Evolutionary conservation across 2,797 vertebrate species (phyloP), one percentile per base, ranked within the genome.

Genomic region (Sebastes flavidus): DNA sequence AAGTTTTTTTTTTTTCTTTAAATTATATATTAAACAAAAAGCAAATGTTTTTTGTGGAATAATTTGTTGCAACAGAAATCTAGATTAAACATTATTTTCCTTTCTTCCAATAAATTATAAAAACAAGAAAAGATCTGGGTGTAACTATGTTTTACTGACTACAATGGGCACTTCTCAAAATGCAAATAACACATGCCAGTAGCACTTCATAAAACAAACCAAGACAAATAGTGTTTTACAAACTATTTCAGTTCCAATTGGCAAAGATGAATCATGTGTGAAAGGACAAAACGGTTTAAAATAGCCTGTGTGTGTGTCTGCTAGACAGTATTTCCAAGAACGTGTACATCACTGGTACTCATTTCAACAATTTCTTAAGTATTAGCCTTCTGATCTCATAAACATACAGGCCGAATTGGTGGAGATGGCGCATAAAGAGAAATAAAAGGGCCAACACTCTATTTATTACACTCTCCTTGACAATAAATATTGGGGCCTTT

Each of bases 141-240:
- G 34, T 36, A 65, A 61, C 38, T 75, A n/a, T 52, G 34, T 63
- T 90, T 88, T 80, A 82, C 77, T 76, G 60, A 87, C 63, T 84
- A 63, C 52, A 86, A 46, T 73, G 78, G 75, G 77, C 46, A 90
- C 84, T 82, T 90, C 25, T 75, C 77, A 69, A 78, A 79, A 73
- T n/a, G 75, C 71, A 55, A 25, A 25, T 0, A 65, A 69, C 12
- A 83, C 13, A 82, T 12, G 70, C 63, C 54, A 72, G 25, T 18
- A 79, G 72, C 81, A 85, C 73, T 78, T 80, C 27, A 72, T 79
- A 74, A 87, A 84, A 78, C 29, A 77, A 73, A 69, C 69, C 12
- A 63, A 75, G 65, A 88, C 49, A 77, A 82, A 85, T n/a, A 38
- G 5, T n/a, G 36, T 67, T 60, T 55, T 24, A 84, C 52, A 68